Evolutionary conservation across 2,888 invertebrate species (phyloP), one percentile per base, ranked within the genome.

Genomic region (Alloplasta piceator): DNA sequence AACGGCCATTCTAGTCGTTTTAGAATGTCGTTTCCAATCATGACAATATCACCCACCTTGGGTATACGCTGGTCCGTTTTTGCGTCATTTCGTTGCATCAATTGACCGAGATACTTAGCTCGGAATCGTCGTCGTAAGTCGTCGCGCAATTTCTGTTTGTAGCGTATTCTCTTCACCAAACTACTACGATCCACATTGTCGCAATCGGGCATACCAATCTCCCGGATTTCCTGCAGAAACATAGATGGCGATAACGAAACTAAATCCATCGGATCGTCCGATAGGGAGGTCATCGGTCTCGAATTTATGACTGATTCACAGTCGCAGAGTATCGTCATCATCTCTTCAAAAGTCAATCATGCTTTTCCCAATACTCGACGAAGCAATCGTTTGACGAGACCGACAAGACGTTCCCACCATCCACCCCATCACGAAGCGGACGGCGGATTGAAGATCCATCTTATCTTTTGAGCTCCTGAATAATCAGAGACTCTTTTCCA

Each of bases 1-100:
- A 86, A 71, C 7, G 85, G 85, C 85, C 85, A 86, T 48, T 84
- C 80, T 7, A 85, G 16, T 0, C 84, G 79, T 12, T 82, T 84
- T 0, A 70, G 63, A 41, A 12, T 79, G 66, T 85, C 84, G 12
- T 84, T 77, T 0, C 83, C 85, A 2, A 87, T 68, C 1, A 87
- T 10, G 0, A 86, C 84, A 38, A 86, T n/a, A 14, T 86, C 84
- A 0, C 84, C 84, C 0, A 74, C 41, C 12, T 55, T 12, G 9
- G 55, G 6, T 6, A 4, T 14, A 0, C 66, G 0, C 16, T 66
- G 26, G 12, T 12, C 1, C 41, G 5, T 41, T 41, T 41, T 41
- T 41, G 41, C 41, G 5, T 41, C 7, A 41, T 41, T 41, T 5
- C 41, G 41, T 7, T 41, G 41, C n/a, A n/a, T n/a, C n/a, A n/a